Percentiles rank a stretch among this genome's conserved stretches.
These are phyloP conservation scores for Mastigias papua DNA, from an alignment of 30 jellyfish, hydroid and myxozoan species.

Conservation along the genomic window DNA sequence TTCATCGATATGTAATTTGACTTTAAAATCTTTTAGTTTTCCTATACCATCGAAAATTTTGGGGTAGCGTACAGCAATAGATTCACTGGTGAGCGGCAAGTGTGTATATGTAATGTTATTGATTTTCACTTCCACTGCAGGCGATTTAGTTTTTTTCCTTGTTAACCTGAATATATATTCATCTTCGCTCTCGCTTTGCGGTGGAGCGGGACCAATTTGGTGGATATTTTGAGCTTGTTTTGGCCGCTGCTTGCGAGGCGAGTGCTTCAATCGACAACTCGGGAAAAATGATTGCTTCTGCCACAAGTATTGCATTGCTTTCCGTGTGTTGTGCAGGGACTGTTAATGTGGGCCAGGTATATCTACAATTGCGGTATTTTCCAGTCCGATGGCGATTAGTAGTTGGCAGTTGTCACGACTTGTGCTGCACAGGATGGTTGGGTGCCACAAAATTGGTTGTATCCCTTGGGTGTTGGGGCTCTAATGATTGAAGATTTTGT, in stretches of 20 bases:
- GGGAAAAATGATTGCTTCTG: conserved; percentile 23
- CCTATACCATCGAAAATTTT: conserved; percentile 58
- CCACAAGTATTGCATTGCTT: conserved; percentile 40
- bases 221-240: conserved; percentile 12
- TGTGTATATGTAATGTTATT: conserved; percentile 10
- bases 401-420: not conserved
- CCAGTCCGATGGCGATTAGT: not conserved
- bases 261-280: conserved; percentile 17
- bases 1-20: conserved; percentile 45
- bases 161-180: conserved; percentile 33
- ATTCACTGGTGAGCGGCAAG: conserved; percentile 59
- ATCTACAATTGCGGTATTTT: conserved; percentile 32
- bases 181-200: conserved; percentile 41
- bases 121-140: conserved; percentile 32
- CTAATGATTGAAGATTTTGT: not conserved
- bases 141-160: conserved; percentile 17
- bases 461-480: not conserved
- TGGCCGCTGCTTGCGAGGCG: not conserved
- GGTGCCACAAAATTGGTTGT: not conserved
- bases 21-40: conserved; percentile 35
- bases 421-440: not conserved
- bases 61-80: conserved; percentile 41
- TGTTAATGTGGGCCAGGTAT: conserved; percentile 33
- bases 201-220: conserved; percentile 28
- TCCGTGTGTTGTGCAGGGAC: conserved; percentile 57